A percentile compares a stretch with the other conserved stretches of the same genome.
Conservation (phyloP, 1,140 invertebrate species). For the Drosophila quadrilineata region DNA sequence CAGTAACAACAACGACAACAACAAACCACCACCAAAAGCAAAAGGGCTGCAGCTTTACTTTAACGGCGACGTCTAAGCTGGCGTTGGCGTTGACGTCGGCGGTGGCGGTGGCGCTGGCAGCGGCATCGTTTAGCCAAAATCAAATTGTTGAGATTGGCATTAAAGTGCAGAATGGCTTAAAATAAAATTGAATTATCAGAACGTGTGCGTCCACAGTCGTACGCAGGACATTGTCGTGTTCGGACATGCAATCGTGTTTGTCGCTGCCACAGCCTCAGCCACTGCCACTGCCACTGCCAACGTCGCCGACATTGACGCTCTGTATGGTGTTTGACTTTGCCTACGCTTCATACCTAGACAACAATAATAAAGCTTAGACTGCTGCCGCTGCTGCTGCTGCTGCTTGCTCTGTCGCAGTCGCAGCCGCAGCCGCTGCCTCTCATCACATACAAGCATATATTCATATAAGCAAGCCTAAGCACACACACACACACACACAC, state of each 20-base stretch:
- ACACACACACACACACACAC: conserved; percentile 2
- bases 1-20: conserved; percentile 8
- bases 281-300: not conserved
- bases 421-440: conserved; percentile 1
- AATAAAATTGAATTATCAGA: conserved; percentile 81
- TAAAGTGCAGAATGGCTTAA: conserved; percentile 80
- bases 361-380: too few relatives aligned
- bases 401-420: too few relatives aligned
- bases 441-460: conserved; percentile 2
- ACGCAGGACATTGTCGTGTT: conserved; percentile 80
- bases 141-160: conserved; percentile 80
- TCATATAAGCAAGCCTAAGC: not conserved
- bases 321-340: too few relatives aligned
- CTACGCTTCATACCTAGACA: too few relatives aligned
- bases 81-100: conserved; percentile 33
- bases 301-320: too few relatives aligned
- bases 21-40: conserved; percentile 31
- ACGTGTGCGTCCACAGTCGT: conserved; percentile 74
- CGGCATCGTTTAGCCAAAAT: conserved; percentile 67
- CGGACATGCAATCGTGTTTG: conserved; percentile 55
- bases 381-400: too few relatives aligned
- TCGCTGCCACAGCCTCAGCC: conserved; percentile 3
- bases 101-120: conserved; percentile 11
- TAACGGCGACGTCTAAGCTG: conserved; percentile 29
- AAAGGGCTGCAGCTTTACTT: conserved; percentile 41